Conservation (phyloP, 2,888 invertebrate species). For the Sycophila texana region DNA sequence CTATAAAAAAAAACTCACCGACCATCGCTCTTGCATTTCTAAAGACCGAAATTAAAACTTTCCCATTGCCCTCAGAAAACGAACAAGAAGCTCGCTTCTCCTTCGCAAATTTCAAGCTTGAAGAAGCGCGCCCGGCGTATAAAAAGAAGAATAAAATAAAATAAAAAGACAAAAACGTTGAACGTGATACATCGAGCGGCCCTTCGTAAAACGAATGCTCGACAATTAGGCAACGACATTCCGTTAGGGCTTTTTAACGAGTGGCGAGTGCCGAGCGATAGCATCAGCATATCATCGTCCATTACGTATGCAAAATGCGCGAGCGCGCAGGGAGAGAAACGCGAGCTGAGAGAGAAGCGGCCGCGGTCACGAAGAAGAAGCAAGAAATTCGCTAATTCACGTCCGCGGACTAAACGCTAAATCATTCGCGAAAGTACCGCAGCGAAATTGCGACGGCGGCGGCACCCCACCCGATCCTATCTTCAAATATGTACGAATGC, state of each 20-base stretch:
- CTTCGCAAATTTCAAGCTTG: too few species aligned
- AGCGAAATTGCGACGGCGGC: constrained; percentile 50
- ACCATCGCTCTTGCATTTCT: neutral
- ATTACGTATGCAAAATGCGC: constrained; percentile 53
- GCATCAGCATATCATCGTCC: neutral
- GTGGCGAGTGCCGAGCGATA: neutral
- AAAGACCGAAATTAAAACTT: too few species aligned
- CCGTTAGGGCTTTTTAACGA: neutral
- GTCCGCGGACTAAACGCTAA: constrained; percentile 52
- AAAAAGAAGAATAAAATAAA: too few species aligned
- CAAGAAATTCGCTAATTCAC: constrained; percentile 58
- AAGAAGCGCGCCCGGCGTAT: too few species aligned
- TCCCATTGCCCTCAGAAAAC: too few species aligned
- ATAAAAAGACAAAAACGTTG: too few species aligned
- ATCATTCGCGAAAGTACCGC: constrained; percentile 55
- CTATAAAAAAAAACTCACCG: neutral
- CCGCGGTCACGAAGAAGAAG: constrained; percentile 51
- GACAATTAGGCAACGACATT: neutral
- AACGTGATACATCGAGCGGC: too few species aligned
- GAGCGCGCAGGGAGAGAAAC: constrained; percentile 9
- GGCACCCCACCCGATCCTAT: constrained; percentile 37
- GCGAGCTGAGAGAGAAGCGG: constrained; percentile 25
- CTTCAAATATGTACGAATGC: constrained; percentile 48
- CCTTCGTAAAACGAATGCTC: too few species aligned
- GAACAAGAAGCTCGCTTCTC: too few species aligned